These are phyloP conservation scores for Mactromeris polynyma DNA, from an alignment of 2,888 invertebrate genomes.

Conservation along the genomic window DNA sequence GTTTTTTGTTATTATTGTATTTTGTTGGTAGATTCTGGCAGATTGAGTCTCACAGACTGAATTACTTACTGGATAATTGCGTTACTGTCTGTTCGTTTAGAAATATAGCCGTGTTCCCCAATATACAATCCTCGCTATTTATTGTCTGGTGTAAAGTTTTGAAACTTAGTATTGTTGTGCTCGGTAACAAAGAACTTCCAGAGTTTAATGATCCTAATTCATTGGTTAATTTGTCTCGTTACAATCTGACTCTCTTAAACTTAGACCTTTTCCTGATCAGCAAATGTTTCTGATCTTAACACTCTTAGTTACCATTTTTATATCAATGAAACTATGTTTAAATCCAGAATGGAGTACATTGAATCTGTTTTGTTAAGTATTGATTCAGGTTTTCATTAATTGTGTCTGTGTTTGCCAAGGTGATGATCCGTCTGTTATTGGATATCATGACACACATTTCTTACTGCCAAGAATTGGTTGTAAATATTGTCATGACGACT, in stretches of 20 bases:
- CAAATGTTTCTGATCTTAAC: no score
- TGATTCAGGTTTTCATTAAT: neutral
- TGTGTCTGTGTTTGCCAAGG: neutral
- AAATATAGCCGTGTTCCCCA: neutral
- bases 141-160: neutral
- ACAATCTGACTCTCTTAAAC: no score
- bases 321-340: no score
- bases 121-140: neutral
- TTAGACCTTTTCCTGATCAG: no score
- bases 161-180: neutral
- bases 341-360: neutral
- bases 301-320: no score
- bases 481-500: neutral
- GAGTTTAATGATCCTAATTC: neutral
- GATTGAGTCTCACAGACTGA: neutral
- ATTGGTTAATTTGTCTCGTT: neutral
- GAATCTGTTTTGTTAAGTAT: neutral
- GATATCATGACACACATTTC: neutral
- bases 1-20: neutral
- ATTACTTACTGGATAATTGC: neutral
- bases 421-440: neutral
- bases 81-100: neutral
- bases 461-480: neutral
- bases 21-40: conserved; percentile 14
- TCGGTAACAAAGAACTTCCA: neutral